Percentiles rank a stretch among this genome's conserved stretches.
Evolutionary conservation across 1,140 invertebrate species (phyloP).

Genomic region (Procambarus clarkii): DNA sequence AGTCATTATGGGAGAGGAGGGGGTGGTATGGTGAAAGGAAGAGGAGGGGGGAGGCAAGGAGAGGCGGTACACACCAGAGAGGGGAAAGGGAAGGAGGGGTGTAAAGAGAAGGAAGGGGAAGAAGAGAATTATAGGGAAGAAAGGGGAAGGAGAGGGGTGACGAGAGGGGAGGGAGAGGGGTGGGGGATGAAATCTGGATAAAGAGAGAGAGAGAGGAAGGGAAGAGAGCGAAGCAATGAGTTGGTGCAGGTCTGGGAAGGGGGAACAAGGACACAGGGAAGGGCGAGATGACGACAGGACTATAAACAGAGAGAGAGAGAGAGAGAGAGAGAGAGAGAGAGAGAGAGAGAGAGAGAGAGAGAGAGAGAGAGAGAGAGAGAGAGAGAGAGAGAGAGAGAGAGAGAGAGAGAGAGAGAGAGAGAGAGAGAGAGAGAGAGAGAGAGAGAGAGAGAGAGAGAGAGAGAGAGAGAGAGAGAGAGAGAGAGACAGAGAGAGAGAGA

Average conservation of each 20-base stretch:
- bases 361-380: slow-evolving; percentile 2
- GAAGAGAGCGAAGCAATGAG: too few relatives aligned
- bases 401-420: not conserved
- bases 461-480: too few relatives aligned
- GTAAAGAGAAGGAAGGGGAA: not conserved
- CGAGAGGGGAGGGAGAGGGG: not conserved
- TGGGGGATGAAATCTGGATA: not conserved
- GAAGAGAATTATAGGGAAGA: not conserved
- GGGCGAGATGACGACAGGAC: not conserved
- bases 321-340: not conserved
- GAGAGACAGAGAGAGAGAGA: too few relatives aligned
- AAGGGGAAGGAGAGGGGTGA: not conserved
- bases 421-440: not conserved
- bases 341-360: slow-evolving; percentile 2
- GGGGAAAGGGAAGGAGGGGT: not conserved
- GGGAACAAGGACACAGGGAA: too few relatives aligned
- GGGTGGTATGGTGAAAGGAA: not conserved
- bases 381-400: not conserved
- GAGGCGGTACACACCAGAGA: not conserved
- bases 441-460: not conserved
- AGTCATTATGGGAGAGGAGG: not conserved
- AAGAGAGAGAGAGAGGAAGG: not conserved
- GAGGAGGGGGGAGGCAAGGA: not conserved
- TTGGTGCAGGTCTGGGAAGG: too few relatives aligned
- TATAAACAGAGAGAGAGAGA: not conserved